Evolutionary conservation across 2,888 invertebrate species (phyloP).

Genomic region (Limnephilus rhombicus): DNA sequence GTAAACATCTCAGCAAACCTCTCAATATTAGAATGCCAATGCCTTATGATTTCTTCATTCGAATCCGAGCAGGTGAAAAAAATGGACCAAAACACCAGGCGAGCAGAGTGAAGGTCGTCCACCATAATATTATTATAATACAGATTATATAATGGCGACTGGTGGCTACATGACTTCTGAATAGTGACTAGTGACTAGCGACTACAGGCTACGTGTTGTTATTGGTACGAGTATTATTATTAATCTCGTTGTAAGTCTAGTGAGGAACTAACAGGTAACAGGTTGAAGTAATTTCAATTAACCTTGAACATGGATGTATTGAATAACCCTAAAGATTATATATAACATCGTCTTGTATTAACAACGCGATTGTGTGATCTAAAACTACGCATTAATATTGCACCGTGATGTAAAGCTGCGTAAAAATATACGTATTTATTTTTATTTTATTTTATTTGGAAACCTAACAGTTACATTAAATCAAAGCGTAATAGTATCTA

Average conservation of each 20-base stretch:
- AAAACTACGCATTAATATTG: too few relatives aligned
- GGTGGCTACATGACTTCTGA: neutral
- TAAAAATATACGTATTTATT: too few relatives aligned
- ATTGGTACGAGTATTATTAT: neutral
- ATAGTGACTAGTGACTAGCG: neutral
- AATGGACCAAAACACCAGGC: neutral
- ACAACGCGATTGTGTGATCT: too few relatives aligned
- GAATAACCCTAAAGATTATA: neutral
- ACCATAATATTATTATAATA: neutral
- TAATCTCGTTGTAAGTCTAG: neutral
- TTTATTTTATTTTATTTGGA: too few relatives aligned
- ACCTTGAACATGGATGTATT: neutral
- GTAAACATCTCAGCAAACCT: neutral
- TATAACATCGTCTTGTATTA: neutral
- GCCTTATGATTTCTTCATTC: neutral
- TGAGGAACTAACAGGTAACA: neutral
- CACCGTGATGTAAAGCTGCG: too few relatives aligned
- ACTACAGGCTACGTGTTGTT: neutral
- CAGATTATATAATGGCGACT: neutral
- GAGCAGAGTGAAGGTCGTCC: neutral
- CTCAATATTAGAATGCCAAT: neutral
- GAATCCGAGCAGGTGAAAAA: neutral
- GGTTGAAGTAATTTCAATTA: neutral
- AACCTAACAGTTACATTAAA: too few relatives aligned
- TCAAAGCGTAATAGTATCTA: too few relatives aligned